Base-by-base conservation (phyloP, 2,113 vertebrate species). In the Chaenogobius annularis region DNA sequence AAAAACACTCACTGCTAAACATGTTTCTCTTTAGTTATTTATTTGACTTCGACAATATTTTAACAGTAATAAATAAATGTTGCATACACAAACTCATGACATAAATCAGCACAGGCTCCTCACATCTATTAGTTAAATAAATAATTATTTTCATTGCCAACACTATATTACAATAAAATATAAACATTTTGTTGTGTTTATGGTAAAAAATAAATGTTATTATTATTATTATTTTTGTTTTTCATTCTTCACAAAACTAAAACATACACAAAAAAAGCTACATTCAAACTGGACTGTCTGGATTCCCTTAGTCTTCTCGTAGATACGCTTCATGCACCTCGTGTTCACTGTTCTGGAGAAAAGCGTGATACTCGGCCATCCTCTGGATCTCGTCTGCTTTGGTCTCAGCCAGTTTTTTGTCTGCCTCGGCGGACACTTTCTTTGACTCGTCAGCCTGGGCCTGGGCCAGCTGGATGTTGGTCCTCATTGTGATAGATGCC, bases 361-460 rank as follows among this genome's bases (percentile, higher is more conserved):
- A 87, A 37, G 89, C 72, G 9, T 82, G 58, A 19, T 91, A 93
- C 66, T 93, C 93, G 0, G 93, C 93, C 91, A 92, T 93, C 81
- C 90, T 88, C 83, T 94, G 90, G 79, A 94, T 94, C 82, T 94
- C 93, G 14, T 94, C 95, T 0, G 94, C 96, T 89, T 99, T 96
- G 2, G 90, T 93, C 85, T 98, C 95, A 0, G 96, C 95, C 83
- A 99, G 65, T 82, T 95, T 95, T 77, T 92, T 95, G 69, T 99
- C 95, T 0, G 96, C 97, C 37, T 93, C 95, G 67, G 85, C 87
- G 0, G 94, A 95, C 54, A 95, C 87, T 86, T 94, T 94, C 43
- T 87, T 88, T 0, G 94, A 93, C 61, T 97, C 96, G 35, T 95
- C 93, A 70, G 98, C 93, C 73, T 97, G 96, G 0, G 88, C 88